Base-by-base conservation (phyloP, 2,797 vertebrate genomes). In the Bucorvus abyssinicus region DNA sequence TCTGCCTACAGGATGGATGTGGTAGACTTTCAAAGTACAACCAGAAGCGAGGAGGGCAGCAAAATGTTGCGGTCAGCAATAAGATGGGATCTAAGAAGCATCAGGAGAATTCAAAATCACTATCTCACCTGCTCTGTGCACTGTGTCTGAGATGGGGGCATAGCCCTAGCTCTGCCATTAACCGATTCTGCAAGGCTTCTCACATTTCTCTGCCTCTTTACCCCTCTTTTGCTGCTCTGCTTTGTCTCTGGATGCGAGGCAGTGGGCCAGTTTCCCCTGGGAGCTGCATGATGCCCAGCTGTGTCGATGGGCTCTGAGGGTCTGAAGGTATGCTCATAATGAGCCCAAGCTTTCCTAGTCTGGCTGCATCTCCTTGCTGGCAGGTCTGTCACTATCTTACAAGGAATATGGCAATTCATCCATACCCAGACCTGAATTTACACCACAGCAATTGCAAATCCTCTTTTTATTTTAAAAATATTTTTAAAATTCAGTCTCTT, bases 241-340 rank as follows among this genome's bases (percentile, higher is more conserved):
- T 57, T 40, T 69, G 30, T 14, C 63, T 68, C 61, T 71, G 45
- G 15, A 18, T 57, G 20, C 49, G n/a, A n/a, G 38, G 16, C 32
- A 60, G 21, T 14, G 11, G 57, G 14, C 12, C 6, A 11, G 27
- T 29, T 53, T 57, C 10, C 44, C 42, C 23, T 29, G 44, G 15
- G 44, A 74, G 19, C 0, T 87, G 20, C 45, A 22, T 14, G 61
- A 10, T 45, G 53, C 38, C 34, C 77, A 44, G 4, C 67, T 79
- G 29, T 13, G 6, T 59, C 24, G 19, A 14, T 1, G 4, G 12
- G 45, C 63, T 69, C 30, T n/a, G 16, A 84, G 70, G 61, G 14
- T 69, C 30, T n/a, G 16, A 84, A 74, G 61, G 14, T 19, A 22
- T 0, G 2, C 17, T 30, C 1, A 1, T 55, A 70, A 34, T 0